Evolutionary conservation across 2,888 invertebrate species (phyloP), one percentile per base, ranked within the genome.

Genomic region (Candidula unifasciata): DNA sequence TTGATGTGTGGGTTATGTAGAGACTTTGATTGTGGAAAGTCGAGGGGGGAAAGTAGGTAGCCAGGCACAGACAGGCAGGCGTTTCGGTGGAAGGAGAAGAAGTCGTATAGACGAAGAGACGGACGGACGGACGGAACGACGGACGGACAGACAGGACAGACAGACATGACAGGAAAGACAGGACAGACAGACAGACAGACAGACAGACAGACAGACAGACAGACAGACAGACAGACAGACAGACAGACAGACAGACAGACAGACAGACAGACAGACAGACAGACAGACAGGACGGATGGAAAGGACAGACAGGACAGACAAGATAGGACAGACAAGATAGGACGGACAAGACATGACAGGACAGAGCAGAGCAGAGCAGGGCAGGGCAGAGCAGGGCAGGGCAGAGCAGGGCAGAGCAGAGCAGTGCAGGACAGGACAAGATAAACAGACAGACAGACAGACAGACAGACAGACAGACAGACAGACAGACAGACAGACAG

Each of bases 21-120:
- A 44, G 44, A 44, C 44, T 6, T 10, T 6, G 13, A 44, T 44
- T 44, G 44, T 44, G 44, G 13, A 13, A 13, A 44, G 6, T 44
- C 44, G 0, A n/a, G 6, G 44, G 44, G 13, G 6, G 44, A 44
- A 44, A 44, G 44, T 44, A 13, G 44, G 13, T 44, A 13, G 66
- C 54, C 10, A 52, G 8, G 30, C 57, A 64, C 27, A 77, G 82
- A 77, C 60, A 82, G 76, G 76, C 60, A 82, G 82, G 66, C 1
- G 10, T 54, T 54, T 54, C 57, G 18, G 10, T 16, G 10, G 10
- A 10, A 54, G 57, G 18, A 10, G 18, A 54, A 16, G 57, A 18
- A 54, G 18, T 16, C 18, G n/a, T n/a, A n/a, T n/a, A 76, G 82
- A 52, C 18, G 76, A 44, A 74, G 21, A 76, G 64, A 57, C 13